Evolutionary conservation across 2,797 vertebrate genomes (phyloP), one percentile per base, ranked within the genome.

Genomic region (Gymnodraco acuticeps): DNA sequence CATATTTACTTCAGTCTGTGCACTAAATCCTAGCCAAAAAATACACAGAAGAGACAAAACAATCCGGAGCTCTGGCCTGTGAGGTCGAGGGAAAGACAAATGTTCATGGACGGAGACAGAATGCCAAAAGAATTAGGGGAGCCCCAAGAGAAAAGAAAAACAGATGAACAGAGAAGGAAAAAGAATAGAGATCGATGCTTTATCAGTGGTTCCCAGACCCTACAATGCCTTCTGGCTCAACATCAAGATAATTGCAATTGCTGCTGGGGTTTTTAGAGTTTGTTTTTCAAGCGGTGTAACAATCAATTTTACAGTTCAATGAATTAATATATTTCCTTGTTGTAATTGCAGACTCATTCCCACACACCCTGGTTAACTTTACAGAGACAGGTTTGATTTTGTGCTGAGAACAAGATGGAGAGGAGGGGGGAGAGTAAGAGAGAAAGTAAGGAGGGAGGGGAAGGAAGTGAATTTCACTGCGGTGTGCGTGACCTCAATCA

Each of bases 241-340:
- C 68, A 80, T 89, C 82, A 84, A 84, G 73, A 84, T 84, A 80
- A 80, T 59, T 84, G 64, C 27, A 23, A 46, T 52, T 61, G 20
- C 73, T 70, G 46, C 31, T 75, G 8, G 33, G 55, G 55, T 77
- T 68, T 59, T 73, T 64, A 43, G 33, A 33, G 7, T 33, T 38
- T 38, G 8, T 33, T 45, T 23, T 14, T 43, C 7, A 54, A 33
- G 20, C 4, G 10, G 72, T 59, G 67, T 70, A 86, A 83, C 76
- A 83, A 86, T 90, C 82, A 77, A 89, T 88, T 81, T 87, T 73
- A 82, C 77, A 84, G 68, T 65, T 85, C 60, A 81, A 20, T 76
- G 82, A 79, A 86, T 87, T 73, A 71, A 78, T 84, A 67, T 56
- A 75, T 84, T 82, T 79, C 63, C 75, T 75, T 47, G 27, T 73